phyloP scores from a whole-genome alignment of 2,888 invertebrate genomes.

The Agriopis leucophaearia region DNA sequence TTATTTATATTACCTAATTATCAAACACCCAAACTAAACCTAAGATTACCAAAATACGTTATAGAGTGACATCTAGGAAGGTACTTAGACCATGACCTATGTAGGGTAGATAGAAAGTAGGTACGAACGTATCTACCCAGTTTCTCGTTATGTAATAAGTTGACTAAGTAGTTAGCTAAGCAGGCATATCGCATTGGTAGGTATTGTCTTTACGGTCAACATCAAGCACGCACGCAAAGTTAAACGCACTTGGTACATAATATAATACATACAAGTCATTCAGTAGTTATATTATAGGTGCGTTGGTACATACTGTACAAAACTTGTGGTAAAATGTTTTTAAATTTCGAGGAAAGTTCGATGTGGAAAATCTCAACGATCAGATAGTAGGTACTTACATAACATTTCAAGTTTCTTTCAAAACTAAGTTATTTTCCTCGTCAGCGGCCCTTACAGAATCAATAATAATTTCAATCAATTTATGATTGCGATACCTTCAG shows the following conservation, averaged over 20 bases:
- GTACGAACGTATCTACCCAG: neutral
- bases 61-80: neutral
- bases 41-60: too few relatives aligned
- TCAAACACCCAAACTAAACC: too few relatives aligned
- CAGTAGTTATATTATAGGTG: too few relatives aligned
- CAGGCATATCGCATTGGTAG: neutral
- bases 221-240: neutral
- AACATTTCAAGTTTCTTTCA: neutral
- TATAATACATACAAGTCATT: too few relatives aligned
- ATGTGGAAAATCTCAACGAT: neutral
- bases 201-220: conserved; percentile 2
- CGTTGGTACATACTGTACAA: too few relatives aligned
- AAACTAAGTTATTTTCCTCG: neutral
- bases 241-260: neutral
- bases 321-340: neutral
- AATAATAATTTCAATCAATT: conserved; percentile 23
- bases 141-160: conserved; percentile 8
- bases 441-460: neutral
- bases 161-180: neutral
- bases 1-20: too few relatives aligned
- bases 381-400: neutral
- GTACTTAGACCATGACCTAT: neutral
- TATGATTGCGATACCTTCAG: conserved; percentile 19
- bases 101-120: neutral
- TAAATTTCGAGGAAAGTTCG: neutral